Base-by-base conservation (phyloP, 2,888 invertebrate species). In the Bhutanitis thaidina region DNA sequence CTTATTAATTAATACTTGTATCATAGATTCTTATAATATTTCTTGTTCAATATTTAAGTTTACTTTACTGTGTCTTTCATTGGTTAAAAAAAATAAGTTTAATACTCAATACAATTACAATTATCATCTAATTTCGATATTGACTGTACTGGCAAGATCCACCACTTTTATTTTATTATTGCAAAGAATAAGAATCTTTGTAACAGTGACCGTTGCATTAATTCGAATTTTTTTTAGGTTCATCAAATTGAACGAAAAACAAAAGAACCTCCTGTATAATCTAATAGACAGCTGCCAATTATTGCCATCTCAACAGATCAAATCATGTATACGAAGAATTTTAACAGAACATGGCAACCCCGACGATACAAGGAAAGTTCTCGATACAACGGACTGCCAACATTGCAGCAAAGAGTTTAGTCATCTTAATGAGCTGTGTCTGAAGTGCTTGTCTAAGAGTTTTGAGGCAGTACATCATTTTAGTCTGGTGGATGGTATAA, bases 251-350 rank as follows among this genome's bases (percentile, higher is more conserved):
- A 85, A 79, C 0, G 54, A 56, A 16, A 88, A 84, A 54, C 89
- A 89, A 54, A 80, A 69, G 49, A 53, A 77, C 9, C 73, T 89
- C 0, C 73, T 89, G 0, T 87, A 85, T 71, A 89, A 87, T 54
- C 60, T 89, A n/a, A 74, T 81, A 51, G 81, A 79, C 46, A 71
- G 71, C 34, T 65, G 77, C 34, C 68, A 74, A n/a, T 55, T 55
- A 7, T 58, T 88, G 38, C 64, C 74, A 15, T 77, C 83, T 0
- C 71, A 74, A 29, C 85, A 86, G 61, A 73, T 77, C 8, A 86
- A 80, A 53, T 71, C 77, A 0, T 80, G 83, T 56, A 71, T 89
- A 1, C 61, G 87, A 34, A 74, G 66, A 60, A 88, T 89, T 27
- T 60, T 89, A 7, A 83, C 83, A 0, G 85, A 88, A 54, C 72